Evolutionary conservation across 2,888 invertebrate genomes (phyloP).

Genomic region (Gibbula magus): DNA sequence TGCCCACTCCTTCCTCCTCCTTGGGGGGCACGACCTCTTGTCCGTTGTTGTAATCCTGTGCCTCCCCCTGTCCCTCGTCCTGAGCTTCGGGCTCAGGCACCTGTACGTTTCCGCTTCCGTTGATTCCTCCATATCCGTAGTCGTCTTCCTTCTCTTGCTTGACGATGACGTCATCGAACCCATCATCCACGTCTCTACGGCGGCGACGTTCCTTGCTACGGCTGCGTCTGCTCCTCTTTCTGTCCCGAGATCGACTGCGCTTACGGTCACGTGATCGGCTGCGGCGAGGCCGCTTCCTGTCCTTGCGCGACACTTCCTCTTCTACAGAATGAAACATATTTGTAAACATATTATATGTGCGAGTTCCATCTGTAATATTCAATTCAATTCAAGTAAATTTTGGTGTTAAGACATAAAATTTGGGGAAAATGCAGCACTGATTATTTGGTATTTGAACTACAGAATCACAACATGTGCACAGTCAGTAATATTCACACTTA

Average conservation of each 20-base stretch:
- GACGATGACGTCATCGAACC: background rate
- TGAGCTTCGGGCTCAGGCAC: background rate
- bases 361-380: too few relatives aligned
- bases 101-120: conserved; percentile 7
- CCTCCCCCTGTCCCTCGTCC: background rate
- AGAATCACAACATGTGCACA: too few relatives aligned
- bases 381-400: too few relatives aligned
- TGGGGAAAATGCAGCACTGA: too few relatives aligned
- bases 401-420: too few relatives aligned
- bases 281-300: conserved; percentile 39
- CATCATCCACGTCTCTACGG: conserved; percentile 32
- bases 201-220: conserved; percentile 54
- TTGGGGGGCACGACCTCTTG: background rate
- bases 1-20: background rate
- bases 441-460: too few relatives aligned
- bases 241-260: conserved; percentile 52
- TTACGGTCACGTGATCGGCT: conserved; percentile 59
- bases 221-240: conserved; percentile 50
- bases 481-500: too few relatives aligned
- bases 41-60: too few relatives aligned
- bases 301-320: conserved; percentile 27
- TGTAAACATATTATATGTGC: too few relatives aligned
- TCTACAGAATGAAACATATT: conserved; percentile 13
- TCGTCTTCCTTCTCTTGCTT: conserved; percentile 3
- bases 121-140: conserved; percentile 14